Evolutionary conservation across 2,797 vertebrate species (phyloP).

Genomic region (Aythya fuligula): DNA sequence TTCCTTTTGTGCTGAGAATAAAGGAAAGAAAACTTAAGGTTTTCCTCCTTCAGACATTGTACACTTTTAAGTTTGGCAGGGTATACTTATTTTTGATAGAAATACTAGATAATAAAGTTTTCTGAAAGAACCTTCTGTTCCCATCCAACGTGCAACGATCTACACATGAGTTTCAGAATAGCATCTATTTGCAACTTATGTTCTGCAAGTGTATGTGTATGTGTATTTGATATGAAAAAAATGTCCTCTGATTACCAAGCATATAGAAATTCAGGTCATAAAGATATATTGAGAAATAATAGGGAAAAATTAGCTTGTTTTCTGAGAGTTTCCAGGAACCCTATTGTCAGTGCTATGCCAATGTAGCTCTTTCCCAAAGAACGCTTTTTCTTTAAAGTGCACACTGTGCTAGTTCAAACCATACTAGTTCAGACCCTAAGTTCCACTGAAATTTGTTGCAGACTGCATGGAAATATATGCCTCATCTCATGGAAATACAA

Average conservation of each 20-base stretch:
- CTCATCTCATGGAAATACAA: background rate
- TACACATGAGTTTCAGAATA: background rate
- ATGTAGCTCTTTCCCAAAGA: background rate
- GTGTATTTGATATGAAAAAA: background rate
- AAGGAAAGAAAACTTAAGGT: background rate
- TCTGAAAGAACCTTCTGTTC: background rate
- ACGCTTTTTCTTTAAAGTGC: background rate
- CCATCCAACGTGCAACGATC: too few relatives aligned
- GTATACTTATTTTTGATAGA: background rate
- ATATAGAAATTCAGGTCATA: background rate
- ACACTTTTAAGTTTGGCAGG: background rate
- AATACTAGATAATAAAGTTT: background rate
- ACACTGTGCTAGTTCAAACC: background rate
- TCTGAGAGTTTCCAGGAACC: background rate
- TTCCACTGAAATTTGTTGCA: background rate
- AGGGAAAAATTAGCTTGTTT: background rate
- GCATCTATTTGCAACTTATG: background rate
- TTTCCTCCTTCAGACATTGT: background rate
- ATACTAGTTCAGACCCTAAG: background rate
- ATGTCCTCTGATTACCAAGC: background rate
- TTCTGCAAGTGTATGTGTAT: fast-evolving
- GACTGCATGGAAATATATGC: background rate
- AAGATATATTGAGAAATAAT: background rate
- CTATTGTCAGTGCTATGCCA: background rate
- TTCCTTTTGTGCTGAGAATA: background rate